Base-by-base conservation (phyloP, 2,888 invertebrate genomes). In the Priocnemis perturbator region DNA sequence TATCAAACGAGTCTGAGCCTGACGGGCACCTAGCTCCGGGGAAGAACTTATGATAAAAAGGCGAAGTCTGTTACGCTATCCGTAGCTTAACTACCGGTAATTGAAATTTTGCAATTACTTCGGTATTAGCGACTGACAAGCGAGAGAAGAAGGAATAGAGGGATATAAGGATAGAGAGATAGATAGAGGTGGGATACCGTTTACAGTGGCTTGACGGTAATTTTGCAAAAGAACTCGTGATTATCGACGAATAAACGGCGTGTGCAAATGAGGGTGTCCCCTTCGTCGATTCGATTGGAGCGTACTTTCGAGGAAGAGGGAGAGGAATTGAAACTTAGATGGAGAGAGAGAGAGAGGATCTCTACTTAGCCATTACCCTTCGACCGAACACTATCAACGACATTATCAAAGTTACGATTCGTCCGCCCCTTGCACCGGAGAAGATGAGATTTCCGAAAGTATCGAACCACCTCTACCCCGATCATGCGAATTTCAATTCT, bases 371-470 rank as follows among this genome's bases (percentile, higher is more conserved):
- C n/a, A 26, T 30, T 26, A 23, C 37, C 57, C 26, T 30, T 37
- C 50, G 50, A 50, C 50, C 50, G n/a, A 50, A 19, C 50, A 50
- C 17, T 19, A 19, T 50, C 50, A 50, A n/a, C 50, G 50, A 19
- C 50, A 50, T 50, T 50, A 50, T 50, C n/a, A 19, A 50, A 50
- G 50, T 50, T 50, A 50, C 50, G 50, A 50, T 50, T 50, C 50
- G 7, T 50, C 14, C 17, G 50, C 37, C 37, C 37, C 37, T 37
- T 11, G 37, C 37, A 11, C 11, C 37, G 50, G 19, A 50, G 50
- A 50, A 50, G 50, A 50, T 50, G 50, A 50, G 50, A 50, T 50
- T 50, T n/a, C 17, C n/a, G 50, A 50, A 50, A 50, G 37, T 37
- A 37, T 37, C 37, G 37, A 37, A 37, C 37, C 37, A 37, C 37